These are phyloP conservation scores for Dicycla oo DNA, from an alignment of 2,888 invertebrate species.

Conservation along the genomic window DNA sequence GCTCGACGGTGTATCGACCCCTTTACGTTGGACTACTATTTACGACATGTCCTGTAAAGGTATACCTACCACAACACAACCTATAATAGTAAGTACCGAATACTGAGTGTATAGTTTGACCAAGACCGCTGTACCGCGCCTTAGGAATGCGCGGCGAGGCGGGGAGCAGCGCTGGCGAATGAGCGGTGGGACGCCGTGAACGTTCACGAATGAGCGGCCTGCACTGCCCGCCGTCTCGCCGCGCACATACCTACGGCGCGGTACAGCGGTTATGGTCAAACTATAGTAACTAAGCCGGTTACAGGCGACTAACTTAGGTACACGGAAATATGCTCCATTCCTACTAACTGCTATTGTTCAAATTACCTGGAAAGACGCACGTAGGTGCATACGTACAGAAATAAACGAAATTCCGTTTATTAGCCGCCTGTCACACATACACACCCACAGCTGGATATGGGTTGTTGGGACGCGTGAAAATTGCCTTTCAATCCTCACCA, in stretches of 20 bases:
- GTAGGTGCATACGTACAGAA: not conserved
- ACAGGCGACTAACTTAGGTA: not conserved
- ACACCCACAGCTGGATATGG: not conserved
- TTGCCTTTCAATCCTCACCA: conserved; percentile 14
- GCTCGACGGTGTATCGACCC: too few species aligned
- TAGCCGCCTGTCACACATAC: not conserved
- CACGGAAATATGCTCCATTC: not conserved
- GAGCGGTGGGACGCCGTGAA: too few species aligned
- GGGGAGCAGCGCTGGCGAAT: too few species aligned
- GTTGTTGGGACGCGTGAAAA: conserved; percentile 14
- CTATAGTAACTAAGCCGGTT: not conserved
- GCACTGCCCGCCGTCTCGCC: too few species aligned
- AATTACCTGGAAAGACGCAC: not conserved
- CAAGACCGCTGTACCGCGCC: too few species aligned
- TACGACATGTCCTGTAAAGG: too few species aligned
- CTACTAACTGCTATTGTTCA: not conserved
- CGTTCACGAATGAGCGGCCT: too few species aligned
- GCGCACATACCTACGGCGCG: too few species aligned
- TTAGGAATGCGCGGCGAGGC: too few species aligned
- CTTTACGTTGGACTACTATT: too few species aligned
- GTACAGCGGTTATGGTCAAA: too few species aligned
- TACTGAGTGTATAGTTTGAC: too few species aligned
- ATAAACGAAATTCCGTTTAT: not conserved
- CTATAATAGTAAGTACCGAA: not conserved
- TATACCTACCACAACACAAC: not conserved